Percentiles rank a stretch among this genome's conserved stretches.
Evolutionary conservation across 2,113 vertebrate genomes (phyloP).

Genomic region (Spea bombifrons): DNA sequence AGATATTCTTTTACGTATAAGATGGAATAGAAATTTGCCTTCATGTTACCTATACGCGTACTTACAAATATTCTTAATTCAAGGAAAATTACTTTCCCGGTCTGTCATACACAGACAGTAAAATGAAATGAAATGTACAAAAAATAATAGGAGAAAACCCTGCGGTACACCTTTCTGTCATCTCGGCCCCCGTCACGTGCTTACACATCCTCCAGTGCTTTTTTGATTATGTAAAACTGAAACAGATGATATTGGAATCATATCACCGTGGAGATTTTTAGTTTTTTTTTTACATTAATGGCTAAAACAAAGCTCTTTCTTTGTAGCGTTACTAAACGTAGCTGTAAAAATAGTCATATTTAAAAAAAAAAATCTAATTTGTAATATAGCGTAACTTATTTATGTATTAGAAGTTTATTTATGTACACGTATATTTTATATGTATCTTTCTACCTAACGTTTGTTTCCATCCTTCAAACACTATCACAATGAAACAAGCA

Average conservation of each 20-base stretch:
- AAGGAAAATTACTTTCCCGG: constrained; percentile 27
- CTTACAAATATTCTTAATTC: constrained; percentile 12
- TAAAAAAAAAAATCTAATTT: too few species aligned
- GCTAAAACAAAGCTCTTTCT: background rate
- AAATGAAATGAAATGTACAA: constrained; percentile 25
- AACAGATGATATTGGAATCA: background rate
- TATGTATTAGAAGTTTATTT: background rate
- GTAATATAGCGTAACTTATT: background rate
- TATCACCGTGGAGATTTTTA: background rate
- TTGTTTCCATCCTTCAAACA: too few species aligned
- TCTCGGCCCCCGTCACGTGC: constrained; percentile 13
- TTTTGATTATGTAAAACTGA: background rate
- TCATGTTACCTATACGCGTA: background rate
- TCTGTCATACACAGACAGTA: constrained; percentile 7
- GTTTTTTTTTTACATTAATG: too few species aligned
- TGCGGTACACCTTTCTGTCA: constrained; percentile 32
- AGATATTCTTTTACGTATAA: background rate
- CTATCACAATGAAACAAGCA: too few species aligned
- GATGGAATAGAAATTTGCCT: background rate
- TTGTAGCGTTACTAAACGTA: too few species aligned
- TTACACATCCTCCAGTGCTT: background rate
- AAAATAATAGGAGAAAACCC: constrained; percentile 2
- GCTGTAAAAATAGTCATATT: too few species aligned
- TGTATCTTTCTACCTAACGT: too few species aligned
- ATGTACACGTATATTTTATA: too few species aligned